phyloP scores from a whole-genome alignment of 1,140 invertebrate genomes.

The Druon quercuslanigerum region DNA sequence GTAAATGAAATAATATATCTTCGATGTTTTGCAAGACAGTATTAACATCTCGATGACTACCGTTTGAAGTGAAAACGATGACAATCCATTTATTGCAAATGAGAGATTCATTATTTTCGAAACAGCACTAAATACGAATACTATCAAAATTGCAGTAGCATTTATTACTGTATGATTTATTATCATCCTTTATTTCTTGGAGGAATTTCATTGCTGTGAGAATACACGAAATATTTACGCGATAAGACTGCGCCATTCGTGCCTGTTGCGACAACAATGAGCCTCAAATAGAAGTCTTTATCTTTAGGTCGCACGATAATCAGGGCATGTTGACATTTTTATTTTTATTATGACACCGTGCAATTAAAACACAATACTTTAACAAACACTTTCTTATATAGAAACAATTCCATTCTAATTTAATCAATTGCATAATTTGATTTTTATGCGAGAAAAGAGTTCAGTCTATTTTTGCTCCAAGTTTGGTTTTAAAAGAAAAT shows the following conservation, averaged over 20 bases:
- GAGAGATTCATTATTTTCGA: too few relatives aligned
- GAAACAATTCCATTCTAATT: neutral
- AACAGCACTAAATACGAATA: too few relatives aligned
- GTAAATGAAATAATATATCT: too few relatives aligned
- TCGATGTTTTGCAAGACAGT: too few relatives aligned
- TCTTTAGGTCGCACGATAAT: slow-evolving; percentile 26
- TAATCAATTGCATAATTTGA: neutral
- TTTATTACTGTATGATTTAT: too few relatives aligned
- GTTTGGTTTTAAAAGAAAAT: too few relatives aligned
- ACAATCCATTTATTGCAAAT: too few relatives aligned
- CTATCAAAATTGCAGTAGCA: too few relatives aligned
- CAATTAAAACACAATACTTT: neutral
- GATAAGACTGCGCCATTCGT: slow-evolving; percentile 12
- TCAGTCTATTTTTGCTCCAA: too few relatives aligned
- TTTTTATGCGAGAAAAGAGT: neutral
- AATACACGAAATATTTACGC: slow-evolving; percentile 23
- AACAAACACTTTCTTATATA: neutral
- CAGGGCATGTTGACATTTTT: slow-evolving; percentile 13
- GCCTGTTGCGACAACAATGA: slow-evolving; percentile 24
- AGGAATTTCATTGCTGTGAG: neutral
- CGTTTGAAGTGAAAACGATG: too few relatives aligned
- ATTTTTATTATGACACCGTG: slow-evolving; percentile 9
- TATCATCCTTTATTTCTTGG: too few relatives aligned
- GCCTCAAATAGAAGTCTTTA: slow-evolving; percentile 26
- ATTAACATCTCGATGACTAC: too few relatives aligned